A percentile compares a stretch with the other conserved stretches of the same genome.
phyloP scores from a whole-genome alignment of 2,113 vertebrate genomes.

The Paramisgurnus dabryanus region DNA sequence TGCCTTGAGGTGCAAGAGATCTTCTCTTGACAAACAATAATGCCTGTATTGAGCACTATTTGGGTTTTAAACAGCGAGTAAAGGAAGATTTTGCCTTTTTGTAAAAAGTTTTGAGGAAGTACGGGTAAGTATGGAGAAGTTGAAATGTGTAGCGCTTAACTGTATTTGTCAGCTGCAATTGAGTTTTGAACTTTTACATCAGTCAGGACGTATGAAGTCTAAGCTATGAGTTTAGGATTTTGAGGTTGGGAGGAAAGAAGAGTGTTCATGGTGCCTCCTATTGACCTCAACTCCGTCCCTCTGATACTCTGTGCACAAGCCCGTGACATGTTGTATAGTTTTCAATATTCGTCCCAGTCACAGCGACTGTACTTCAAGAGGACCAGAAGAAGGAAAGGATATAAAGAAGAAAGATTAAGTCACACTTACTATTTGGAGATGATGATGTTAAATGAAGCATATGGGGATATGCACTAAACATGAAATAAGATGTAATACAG shows the following conservation, averaged over 20 bases:
- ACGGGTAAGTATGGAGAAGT: too few species aligned
- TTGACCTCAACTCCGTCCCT: conserved; percentile 41
- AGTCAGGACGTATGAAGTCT: conserved; percentile 7
- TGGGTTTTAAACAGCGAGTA: neutral
- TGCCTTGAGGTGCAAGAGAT: conserved; percentile 40
- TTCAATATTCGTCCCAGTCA: conserved; percentile 37
- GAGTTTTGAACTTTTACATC: neutral
- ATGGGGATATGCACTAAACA: neutral
- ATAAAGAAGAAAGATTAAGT: conserved; percentile 15
- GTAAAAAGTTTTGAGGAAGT: neutral
- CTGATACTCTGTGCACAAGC: conserved; percentile 47
- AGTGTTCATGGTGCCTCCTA: conserved; percentile 37
- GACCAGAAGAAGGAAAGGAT: neutral
- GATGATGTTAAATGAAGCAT: neutral
- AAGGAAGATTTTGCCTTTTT: neutral
- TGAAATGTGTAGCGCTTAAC: neutral
- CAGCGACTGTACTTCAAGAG: conserved; percentile 38
- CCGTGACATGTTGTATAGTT: conserved; percentile 38
- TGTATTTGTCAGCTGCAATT: too few species aligned
- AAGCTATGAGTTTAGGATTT: conserved; percentile 1
- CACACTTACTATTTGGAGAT: conserved; percentile 20
- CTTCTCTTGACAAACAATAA: conserved; percentile 36
- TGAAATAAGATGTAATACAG: neutral
- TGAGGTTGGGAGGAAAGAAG: conserved; percentile 35
- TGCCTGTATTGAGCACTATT: conserved; percentile 15